Evolutionary conservation across 2,888 invertebrate species (phyloP).

Genomic region (Agrochola circellaris): DNA sequence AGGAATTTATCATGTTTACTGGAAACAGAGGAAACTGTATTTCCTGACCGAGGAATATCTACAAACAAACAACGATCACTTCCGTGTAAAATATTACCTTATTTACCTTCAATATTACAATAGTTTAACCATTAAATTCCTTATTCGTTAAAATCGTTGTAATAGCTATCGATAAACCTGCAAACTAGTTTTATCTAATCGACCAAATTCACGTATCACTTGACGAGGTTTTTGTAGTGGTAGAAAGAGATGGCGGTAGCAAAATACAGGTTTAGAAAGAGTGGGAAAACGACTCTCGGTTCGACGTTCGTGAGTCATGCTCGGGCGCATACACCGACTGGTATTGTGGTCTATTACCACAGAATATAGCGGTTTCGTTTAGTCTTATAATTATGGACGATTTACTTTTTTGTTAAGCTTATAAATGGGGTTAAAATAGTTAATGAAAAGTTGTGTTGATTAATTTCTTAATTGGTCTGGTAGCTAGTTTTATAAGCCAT

Average conservation of each 20-base stretch:
- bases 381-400: not conserved
- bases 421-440: not conserved
- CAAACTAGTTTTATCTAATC: constrained; percentile 65
- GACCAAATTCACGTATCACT: constrained; percentile 70
- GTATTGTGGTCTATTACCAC: constrained; percentile 57
- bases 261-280: constrained; percentile 79
- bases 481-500: not conserved
- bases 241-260: constrained; percentile 67
- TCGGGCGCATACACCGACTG: constrained; percentile 77
- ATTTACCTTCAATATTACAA: constrained; percentile 43
- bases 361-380: constrained; percentile 53
- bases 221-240: constrained; percentile 63
- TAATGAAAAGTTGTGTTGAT: not conserved
- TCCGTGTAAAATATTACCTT: constrained; percentile 39
- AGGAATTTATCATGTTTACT: constrained; percentile 27
- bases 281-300: constrained; percentile 74
- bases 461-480: not conserved
- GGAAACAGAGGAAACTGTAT: constrained; percentile 14
- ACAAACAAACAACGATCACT: constrained; percentile 23
- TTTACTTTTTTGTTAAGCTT: not conserved
- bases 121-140: constrained; percentile 37
- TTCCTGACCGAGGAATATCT: constrained; percentile 9
- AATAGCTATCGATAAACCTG: constrained; percentile 58
- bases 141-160: constrained; percentile 50
- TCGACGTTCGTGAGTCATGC: constrained; percentile 85